Evolutionary conservation across 2,113 vertebrate genomes (phyloP), one percentile per base, ranked within the genome.

Genomic region (Scartelaos histophorus): DNA sequence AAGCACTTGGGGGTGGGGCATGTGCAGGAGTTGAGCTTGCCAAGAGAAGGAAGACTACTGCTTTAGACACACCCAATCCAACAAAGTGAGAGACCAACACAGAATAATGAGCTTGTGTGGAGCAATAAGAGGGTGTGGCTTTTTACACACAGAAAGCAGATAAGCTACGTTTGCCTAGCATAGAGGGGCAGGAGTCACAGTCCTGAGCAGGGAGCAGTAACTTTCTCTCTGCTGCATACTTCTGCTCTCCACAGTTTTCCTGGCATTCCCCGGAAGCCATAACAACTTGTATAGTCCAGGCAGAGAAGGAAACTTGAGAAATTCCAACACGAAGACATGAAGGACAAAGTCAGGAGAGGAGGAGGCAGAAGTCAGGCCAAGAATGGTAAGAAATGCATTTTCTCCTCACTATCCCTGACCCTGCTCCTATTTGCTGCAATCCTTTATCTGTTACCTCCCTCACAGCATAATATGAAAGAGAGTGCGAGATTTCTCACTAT

Each of bases 81-180:
- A 81, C 84, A 43, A 89, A 89, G 83, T 88, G 80, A 82, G 79
- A 82, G 76, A 74, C 79, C 83, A 77, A 74, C 78, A 76, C 67
- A 73, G 71, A 81, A 85, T 62, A 82, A 74, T 79, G 73, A 71
- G 70, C 13, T 60, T 69, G 86, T 88, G 84, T 88, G 83, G 84
- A 89, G 91, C 84, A 91, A 91, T 84, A 79, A 75, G 85, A 91
- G 86, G 93, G 93, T 82, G 92, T 91, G 91, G 84, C 85, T 71
- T 80, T 65, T 68, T 58, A 76, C 68, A 73, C 72, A 76, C 76
- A 56, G 76, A 79, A 67, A 83, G 70, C 56, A 86, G 87, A 89
- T 87, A 85, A 87, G 74, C 82, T 76, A 82, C 81, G 83, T 90
- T 90, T 85, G 82, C 73, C 69, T 78, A 72, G 68, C 54, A 67